Percentiles rank a stretch among this genome's conserved stretches.
These are phyloP conservation scores for Arizona elegans DNA, from an alignment of 2,113 vertebrate species.

Conservation along the genomic window DNA sequence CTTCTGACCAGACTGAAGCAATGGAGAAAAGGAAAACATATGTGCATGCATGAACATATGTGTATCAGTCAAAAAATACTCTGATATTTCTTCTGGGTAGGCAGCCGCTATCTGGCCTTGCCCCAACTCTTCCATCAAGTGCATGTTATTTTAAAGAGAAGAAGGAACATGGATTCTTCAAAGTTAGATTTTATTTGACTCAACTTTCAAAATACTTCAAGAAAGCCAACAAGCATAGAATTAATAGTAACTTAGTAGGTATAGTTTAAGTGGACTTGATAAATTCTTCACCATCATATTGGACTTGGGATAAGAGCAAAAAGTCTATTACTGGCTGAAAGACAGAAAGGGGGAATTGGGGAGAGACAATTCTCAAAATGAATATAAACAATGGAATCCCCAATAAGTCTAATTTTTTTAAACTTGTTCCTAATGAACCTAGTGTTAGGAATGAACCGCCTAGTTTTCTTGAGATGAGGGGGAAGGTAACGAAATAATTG, in stretches of 20 bases:
- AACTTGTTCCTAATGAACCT: not conserved
- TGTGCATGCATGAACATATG: not conserved
- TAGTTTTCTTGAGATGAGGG: not conserved
- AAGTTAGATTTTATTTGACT: not conserved
- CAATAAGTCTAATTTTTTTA: not conserved
- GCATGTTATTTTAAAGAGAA: not conserved
- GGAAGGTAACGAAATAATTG: not conserved
- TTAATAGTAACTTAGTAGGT: not conserved
- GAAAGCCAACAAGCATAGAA: not conserved
- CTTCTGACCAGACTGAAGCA: not conserved
- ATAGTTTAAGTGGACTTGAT: not conserved
- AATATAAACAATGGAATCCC: not conserved
- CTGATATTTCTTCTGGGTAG: no score
- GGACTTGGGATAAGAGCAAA: not conserved
- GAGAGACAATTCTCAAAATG: not conserved
- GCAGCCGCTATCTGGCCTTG: not conserved
- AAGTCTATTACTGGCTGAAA: not conserved
- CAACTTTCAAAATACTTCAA: not conserved
- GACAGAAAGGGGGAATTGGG: not conserved
- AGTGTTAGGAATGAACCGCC: not conserved
- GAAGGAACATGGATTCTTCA: not conserved
- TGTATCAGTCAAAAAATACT: not conserved
- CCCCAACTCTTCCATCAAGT: not conserved
- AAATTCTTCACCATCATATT: not conserved
- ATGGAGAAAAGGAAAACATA: not conserved